Conservation (phyloP, 2,113 vertebrate species). For the Pristiophorus japonicus region DNA sequence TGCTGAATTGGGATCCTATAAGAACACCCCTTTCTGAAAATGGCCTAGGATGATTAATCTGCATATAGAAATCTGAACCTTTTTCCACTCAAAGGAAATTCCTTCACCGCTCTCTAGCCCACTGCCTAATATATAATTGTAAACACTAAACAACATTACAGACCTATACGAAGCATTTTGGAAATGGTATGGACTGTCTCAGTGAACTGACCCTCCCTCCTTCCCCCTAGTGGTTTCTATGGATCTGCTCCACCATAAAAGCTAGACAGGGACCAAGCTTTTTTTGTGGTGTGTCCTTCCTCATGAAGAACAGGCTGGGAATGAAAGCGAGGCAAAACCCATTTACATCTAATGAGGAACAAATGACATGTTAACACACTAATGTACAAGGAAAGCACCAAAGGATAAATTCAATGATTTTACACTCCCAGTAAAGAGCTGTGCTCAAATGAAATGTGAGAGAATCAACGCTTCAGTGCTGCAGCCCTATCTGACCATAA, state of each 20-base stretch:
- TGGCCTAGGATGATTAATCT: constrained; percentile 25
- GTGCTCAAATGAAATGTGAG: not conserved
- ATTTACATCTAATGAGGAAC: not conserved
- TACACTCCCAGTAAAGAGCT: not conserved
- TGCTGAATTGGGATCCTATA: constrained; percentile 18
- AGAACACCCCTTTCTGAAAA: not conserved
- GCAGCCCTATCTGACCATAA: not conserved
- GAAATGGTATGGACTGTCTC: not conserved
- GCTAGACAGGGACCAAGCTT: not conserved
- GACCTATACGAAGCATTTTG: not conserved
- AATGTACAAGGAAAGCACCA: not conserved
- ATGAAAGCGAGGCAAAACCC: not conserved
- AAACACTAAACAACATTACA: not conserved
- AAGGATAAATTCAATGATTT: not conserved
- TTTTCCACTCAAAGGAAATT: constrained; percentile 4
- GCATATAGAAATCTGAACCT: not conserved
- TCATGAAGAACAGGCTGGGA: not conserved
- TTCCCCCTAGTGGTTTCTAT: not conserved
- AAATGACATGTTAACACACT: not conserved
- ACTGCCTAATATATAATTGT: not conserved
- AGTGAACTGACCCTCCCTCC: not conserved
- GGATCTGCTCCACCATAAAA: not conserved
- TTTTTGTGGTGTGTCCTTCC: not conserved
- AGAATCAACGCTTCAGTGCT: not conserved
- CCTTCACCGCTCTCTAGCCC: not conserved